A percentile compares a stretch with the other conserved stretches of the same genome.
These are phyloP conservation scores for Drosophila infuscata DNA, from an alignment of 2,888 invertebrate genomes.

Conservation along the genomic window DNA sequence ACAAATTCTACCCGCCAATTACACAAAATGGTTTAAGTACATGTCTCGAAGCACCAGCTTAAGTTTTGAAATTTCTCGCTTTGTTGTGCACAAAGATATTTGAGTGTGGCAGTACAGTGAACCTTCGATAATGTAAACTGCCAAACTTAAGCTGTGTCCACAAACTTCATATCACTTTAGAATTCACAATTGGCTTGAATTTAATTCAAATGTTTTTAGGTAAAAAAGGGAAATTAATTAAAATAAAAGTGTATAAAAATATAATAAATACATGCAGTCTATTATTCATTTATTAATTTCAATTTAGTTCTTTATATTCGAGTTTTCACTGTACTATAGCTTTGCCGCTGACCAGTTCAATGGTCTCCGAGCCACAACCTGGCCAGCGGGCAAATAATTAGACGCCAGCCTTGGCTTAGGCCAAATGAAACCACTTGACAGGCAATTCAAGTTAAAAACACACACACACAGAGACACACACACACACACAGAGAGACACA, in stretches of 20 bases:
- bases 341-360: constrained; percentile 39
- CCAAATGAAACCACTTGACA: constrained; percentile 17
- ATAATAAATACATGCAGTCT: neutral
- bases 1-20: neutral
- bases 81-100: constrained; percentile 21
- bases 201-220: too few species aligned
- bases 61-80: constrained; percentile 35
- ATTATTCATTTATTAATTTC: neutral
- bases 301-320: neutral
- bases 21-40: neutral
- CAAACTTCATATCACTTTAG: neutral
- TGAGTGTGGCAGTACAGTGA: neutral
- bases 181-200: neutral
- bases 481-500: constrained; percentile 7
- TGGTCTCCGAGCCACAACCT: constrained; percentile 26
- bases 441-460: constrained; percentile 38
- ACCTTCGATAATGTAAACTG: neutral
- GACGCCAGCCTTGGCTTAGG: constrained; percentile 53
- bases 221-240: too few species aligned
- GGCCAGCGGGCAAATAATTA: constrained; percentile 66
- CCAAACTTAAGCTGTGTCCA: neutral
- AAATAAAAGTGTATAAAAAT: neutral
- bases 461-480: neutral
- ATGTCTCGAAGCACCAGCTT: neutral
- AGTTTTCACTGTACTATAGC: neutral